Evolutionary conservation across 37 sponge, comb jelly and placozoan species (phyloP).

Genomic region (Theonella swinhoei): DNA sequence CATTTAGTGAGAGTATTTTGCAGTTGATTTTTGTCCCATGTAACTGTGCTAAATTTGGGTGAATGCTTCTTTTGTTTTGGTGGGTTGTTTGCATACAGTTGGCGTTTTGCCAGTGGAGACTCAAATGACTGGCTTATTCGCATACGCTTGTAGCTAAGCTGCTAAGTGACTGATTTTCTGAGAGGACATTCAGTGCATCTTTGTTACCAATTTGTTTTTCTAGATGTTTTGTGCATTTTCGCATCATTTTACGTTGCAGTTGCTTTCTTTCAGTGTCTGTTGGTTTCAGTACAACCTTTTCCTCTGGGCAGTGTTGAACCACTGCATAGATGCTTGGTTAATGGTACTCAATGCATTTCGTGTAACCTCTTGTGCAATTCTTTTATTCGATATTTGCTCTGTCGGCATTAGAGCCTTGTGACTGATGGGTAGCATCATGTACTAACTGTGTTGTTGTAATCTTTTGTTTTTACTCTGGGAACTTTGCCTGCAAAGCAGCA

Average conservation of each 20-base stretch:
- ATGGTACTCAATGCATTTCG: no score
- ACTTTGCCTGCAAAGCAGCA: background rate
- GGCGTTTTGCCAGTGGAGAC: slow-evolving; percentile 13
- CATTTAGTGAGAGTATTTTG: background rate
- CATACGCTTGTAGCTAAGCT: slow-evolving; percentile 21
- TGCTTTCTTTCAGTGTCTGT: slow-evolving; percentile 6
- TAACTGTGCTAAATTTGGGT: slow-evolving; percentile 38
- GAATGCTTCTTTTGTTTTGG: slow-evolving; percentile 9
- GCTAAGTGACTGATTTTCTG: slow-evolving; percentile 12
- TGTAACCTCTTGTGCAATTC: no score
- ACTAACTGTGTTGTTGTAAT: background rate
- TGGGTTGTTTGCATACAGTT: background rate
- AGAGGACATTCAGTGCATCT: background rate
- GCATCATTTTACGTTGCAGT: background rate
- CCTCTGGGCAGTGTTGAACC: background rate
- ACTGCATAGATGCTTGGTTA: background rate
- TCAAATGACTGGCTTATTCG: slow-evolving; percentile 13
- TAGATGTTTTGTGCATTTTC: background rate
- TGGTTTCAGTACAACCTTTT: background rate
- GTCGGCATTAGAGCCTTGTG: no score
- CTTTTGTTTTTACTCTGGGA: background rate
- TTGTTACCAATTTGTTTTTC: background rate
- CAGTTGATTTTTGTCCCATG: slow-evolving; percentile 32
- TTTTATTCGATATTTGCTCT: no score
- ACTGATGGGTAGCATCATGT: background rate